phyloP scores from a whole-genome alignment of 2,888 invertebrate species.

The Macrosiphum euphorbiae region DNA sequence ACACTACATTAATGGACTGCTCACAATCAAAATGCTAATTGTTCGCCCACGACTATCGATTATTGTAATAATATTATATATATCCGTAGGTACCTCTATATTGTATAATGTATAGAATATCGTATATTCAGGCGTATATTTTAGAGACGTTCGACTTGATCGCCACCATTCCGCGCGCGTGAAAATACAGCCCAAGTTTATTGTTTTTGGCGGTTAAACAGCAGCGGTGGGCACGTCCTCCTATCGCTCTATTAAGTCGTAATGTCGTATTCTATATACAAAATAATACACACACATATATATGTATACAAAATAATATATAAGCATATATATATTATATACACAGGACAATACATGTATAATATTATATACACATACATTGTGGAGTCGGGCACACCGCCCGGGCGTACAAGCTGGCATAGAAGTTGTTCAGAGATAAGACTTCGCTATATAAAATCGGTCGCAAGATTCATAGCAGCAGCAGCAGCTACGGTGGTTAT shows the following conservation, averaged over 20 bases:
- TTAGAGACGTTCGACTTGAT: not conserved
- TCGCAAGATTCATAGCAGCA: not conserved
- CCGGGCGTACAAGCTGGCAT: not conserved
- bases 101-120: not conserved
- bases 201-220: constrained; percentile 52
- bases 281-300: no score
- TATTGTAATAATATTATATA: not conserved
- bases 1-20: not conserved
- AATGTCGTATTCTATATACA: not conserved
- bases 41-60: not conserved
- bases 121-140: not conserved
- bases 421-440: constrained; percentile 45
- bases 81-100: no score
- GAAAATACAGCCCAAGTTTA: constrained; percentile 35
- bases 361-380: not conserved
- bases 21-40: not conserved
- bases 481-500: not conserved
- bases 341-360: no score
- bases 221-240: constrained; percentile 2
- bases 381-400: not conserved
- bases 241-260: not conserved
- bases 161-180: not conserved
- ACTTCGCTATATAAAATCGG: constrained; percentile 35
- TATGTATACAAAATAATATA: no score
- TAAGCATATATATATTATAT: no score